Base-by-base conservation (phyloP, 2,113 vertebrate species). In the Hucho hucho region DNA sequence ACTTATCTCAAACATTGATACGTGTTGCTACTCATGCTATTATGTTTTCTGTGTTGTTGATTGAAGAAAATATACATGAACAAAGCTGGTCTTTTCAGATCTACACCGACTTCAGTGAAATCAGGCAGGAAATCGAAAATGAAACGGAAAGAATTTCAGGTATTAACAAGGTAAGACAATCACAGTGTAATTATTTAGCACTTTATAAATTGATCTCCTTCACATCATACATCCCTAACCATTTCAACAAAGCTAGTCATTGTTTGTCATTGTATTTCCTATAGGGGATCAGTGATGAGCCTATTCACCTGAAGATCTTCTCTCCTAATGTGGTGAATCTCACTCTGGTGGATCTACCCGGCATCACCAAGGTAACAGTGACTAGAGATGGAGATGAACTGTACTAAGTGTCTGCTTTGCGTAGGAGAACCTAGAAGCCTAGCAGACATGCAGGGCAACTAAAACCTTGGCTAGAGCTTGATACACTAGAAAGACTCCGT, bases 221-320 rank as follows among this genome's bases (percentile, higher is more conserved):
- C 16, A 14, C 12, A 18, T 53, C 13, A 53, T 4, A 5, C 4
- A 1, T 18, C 49, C 3, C 12, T 4, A 53, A 53, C 49, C 18
- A 53, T 53, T 53, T 53, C 49, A 53, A 53, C 14, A 18, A 53
- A 53, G 49, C 49, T 16, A 18, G 14, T 18, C 12, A 4, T 18
- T 53, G 64, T 66, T 6, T 66, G 64, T 9, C 16, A 12, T 37
- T 46, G 66, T 46, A 56, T 73, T 22, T 73, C 90, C 89, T 89
- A 28, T 90, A 99, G 98, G 98, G 98, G 9, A 98, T 99, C 86
- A 99, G 97, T 72, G 94, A 95, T 74, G 98, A 99, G 74, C 97
- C 98, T 3, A 99, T 99, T 85, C 98, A 99, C 80, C 93, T 99
- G 78, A 98, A 98, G 91, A 96, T 99, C 81, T 99, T 98, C 91